Evolutionary conservation across 2,797 vertebrate genomes (phyloP).

Genomic region (Ctenosaura bakeri): DNA sequence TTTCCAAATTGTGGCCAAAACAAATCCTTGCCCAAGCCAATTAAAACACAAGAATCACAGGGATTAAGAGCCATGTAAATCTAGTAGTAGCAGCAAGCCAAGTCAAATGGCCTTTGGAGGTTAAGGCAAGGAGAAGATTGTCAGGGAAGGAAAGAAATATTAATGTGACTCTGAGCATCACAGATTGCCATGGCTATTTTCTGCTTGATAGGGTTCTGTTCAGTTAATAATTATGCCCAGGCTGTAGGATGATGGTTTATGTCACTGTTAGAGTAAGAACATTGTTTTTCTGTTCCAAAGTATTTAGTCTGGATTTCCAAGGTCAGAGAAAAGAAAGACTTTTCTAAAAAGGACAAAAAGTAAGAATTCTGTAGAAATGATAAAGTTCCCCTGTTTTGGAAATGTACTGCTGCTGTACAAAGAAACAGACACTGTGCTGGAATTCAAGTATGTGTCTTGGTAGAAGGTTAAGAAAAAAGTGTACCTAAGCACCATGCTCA

Average conservation of each 20-base stretch:
- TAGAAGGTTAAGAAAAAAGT: background rate
- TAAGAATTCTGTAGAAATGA: slow-evolving; percentile 11
- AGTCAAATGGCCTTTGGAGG: slow-evolving; percentile 18
- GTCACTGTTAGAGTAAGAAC: background rate
- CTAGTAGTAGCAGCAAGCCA: background rate
- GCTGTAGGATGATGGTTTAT: slow-evolving; percentile 16
- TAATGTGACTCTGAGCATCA: slow-evolving; percentile 23
- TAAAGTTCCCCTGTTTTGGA: background rate
- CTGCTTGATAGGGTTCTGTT: slow-evolving; percentile 43
- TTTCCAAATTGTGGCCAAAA: background rate
- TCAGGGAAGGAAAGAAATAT: slow-evolving; percentile 34
- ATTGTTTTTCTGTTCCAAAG: slow-evolving; percentile 34
- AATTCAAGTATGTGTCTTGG: background rate
- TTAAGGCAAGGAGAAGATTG: slow-evolving; percentile 33
- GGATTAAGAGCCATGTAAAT: background rate
- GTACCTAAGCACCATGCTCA: background rate
- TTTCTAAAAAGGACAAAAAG: background rate
- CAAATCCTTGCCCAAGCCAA: background rate
- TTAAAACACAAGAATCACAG: background rate
- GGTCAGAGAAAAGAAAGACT: background rate
- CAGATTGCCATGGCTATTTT: slow-evolving; percentile 38
- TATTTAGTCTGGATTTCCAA: background rate
- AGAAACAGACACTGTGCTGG: background rate
- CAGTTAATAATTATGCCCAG: slow-evolving; percentile 35
- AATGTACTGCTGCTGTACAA: background rate